phyloP scores from a whole-genome alignment of 2,113 vertebrate genomes.

The Amphiprion ocellaris region DNA sequence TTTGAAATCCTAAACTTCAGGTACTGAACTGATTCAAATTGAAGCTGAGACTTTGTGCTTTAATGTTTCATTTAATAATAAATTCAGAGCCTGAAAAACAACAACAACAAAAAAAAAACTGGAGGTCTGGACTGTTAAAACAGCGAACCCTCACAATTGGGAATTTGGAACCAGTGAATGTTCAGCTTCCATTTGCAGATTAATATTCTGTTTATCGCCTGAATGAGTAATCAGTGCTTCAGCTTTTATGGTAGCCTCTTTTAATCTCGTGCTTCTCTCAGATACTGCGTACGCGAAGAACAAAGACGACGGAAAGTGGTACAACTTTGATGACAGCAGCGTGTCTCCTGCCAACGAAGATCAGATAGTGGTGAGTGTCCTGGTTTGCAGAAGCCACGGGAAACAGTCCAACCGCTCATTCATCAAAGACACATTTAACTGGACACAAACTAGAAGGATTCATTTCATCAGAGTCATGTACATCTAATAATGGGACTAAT shows the following conservation, averaged over 20 bases:
- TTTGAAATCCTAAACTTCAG: too few relatives aligned
- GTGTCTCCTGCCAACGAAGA: slow-evolving; percentile 94
- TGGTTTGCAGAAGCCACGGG: slow-evolving; percentile 8
- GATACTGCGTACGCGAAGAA: slow-evolving; percentile 98
- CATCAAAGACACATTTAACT: slow-evolving; percentile 10
- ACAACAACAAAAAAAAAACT: too few relatives aligned
- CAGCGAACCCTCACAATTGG: too few relatives aligned
- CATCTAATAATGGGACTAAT: neutral
- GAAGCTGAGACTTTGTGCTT: too few relatives aligned
- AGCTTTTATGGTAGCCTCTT: neutral
- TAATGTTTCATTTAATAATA: too few relatives aligned
- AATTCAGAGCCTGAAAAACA: too few relatives aligned
- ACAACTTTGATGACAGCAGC: slow-evolving; percentile 98
- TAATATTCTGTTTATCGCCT: too few relatives aligned
- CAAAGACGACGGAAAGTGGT: slow-evolving; percentile 97
- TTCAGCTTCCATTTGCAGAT: too few relatives aligned
- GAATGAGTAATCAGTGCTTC: neutral
- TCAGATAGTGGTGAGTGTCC: slow-evolving; percentile 95
- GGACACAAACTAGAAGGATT: neutral
- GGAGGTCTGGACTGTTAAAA: too few relatives aligned
- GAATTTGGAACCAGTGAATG: too few relatives aligned
- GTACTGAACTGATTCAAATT: too few relatives aligned
- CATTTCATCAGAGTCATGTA: neutral
- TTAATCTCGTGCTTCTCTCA: slow-evolving; percentile 59
- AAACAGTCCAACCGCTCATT: neutral